Base-by-base conservation (phyloP, 2,888 invertebrate species). In the Eupithecia vulgata region DNA sequence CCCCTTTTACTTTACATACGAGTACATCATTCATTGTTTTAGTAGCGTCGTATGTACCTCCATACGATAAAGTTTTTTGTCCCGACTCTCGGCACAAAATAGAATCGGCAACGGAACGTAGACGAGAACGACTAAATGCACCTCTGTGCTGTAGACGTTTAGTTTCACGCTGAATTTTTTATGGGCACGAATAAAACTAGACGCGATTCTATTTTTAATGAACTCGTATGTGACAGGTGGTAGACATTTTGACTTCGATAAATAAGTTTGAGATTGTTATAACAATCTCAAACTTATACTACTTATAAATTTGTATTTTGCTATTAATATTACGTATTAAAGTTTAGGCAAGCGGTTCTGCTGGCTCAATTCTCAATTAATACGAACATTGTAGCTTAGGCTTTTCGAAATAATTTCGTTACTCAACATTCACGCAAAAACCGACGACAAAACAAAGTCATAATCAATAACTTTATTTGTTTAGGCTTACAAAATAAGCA, bases 11-110 rank as follows among this genome's bases (percentile, higher is more conserved):
- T 91, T 91, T 93, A 93, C 93, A 93, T 92, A 90, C 71, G 67
- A 71, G 76, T 71, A 79, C 90, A 92, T 91, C 87, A 89, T 90
- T 93, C 94, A 94, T 94, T 94, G 94, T 94, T 94, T 93, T 94
- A 92, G 87, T 84, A 84, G 85, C 82, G 84, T 84, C 80, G 79
- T 65, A 65, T 65, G 13, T 65, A 79, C 34, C 89, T 89, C 91
- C 86, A 91, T 91, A 91, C 86, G 86, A 86, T 87, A 86, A 90
- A 90, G 90, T 91, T 91, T 91, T 90, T 91, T 90, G 86, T 90
- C 87, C 83, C 85, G 86, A 83, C 81, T 83, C 81, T 86, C 81
- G 82, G 82, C 83, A 84, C 83, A 85, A 87, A 88, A 89, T 85
- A 84, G 84, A 80, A 82, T 83, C 83, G 83, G 83, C 76, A 80